Conservation (phyloP, 2,888 invertebrate genomes). For the Eueremaeus valkanovi region DNA sequence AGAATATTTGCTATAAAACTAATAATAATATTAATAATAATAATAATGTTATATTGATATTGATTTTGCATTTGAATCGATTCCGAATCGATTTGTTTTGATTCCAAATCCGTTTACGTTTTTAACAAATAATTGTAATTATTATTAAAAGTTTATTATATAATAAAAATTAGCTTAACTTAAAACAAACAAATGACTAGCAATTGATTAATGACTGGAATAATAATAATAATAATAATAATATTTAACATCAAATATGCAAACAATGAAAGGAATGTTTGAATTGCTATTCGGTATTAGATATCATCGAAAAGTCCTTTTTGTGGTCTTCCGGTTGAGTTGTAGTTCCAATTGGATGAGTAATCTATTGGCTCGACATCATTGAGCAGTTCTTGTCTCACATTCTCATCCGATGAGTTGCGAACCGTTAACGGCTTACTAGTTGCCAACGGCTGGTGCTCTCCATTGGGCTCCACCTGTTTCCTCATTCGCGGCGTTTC, state of each 20-base stretch:
- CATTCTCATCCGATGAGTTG: slow-evolving; percentile 42
- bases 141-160: slow-evolving; percentile 13
- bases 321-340: slow-evolving; percentile 64
- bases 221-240: not conserved
- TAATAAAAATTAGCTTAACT: not conserved
- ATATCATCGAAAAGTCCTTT: slow-evolving; percentile 79
- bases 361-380: slow-evolving; percentile 64
- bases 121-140: not conserved
- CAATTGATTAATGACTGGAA: not conserved
- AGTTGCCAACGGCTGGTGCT: not conserved
- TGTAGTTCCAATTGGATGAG: slow-evolving; percentile 49
- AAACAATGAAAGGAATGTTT: not conserved
- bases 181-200: slow-evolving; percentile 11
- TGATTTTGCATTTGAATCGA: not conserved
- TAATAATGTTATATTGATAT: not conserved
- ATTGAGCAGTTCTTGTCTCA: slow-evolving; percentile 51
- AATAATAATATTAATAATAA: too few species aligned
- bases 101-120: not conserved
- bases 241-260: not conserved
- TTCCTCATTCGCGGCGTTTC: slow-evolving; percentile 7
- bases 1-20: too few species aligned
- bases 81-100: not conserved
- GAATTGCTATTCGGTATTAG: slow-evolving; percentile 52
- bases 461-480: not conserved
- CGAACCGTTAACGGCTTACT: not conserved